phyloP scores from a whole-genome alignment of 2,888 invertebrate species.

The Koerneria pararmatus region DNA sequence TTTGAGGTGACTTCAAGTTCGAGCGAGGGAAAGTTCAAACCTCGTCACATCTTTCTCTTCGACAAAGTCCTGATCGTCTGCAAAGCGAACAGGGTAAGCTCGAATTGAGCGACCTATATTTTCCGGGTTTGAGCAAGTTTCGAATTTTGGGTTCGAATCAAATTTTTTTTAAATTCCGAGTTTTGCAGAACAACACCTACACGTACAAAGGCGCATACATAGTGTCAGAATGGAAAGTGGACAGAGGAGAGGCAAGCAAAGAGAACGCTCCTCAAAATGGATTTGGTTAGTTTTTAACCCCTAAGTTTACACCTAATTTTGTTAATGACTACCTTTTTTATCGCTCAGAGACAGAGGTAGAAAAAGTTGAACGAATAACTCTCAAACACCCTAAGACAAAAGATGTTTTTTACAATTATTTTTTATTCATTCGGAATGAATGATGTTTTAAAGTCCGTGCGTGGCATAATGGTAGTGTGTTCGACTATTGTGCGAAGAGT shows the following conservation, averaged over 20 bases:
- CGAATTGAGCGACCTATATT: conserved; percentile 23
- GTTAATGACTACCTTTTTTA: background rate
- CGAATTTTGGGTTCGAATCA: background rate
- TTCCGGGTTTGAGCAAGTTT: conserved; percentile 23
- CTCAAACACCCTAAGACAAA: too few species aligned
- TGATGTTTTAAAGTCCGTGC: too few species aligned
- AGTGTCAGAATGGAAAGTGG: conserved; percentile 36
- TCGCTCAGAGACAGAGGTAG: background rate
- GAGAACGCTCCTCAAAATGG: conserved; percentile 8
- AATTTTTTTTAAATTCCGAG: background rate
- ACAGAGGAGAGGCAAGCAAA: conserved; percentile 15
- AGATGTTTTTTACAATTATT: too few species aligned
- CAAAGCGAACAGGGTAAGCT: conserved; percentile 64
- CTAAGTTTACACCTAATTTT: background rate
- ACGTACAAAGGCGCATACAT: conserved; percentile 46
- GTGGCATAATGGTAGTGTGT: too few species aligned
- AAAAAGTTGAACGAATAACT: too few species aligned
- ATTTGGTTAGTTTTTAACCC: background rate
- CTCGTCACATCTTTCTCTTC: conserved; percentile 88
- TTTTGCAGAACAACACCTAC: conserved; percentile 37
- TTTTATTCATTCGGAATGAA: too few species aligned
- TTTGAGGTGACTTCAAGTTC: conserved; percentile 28
- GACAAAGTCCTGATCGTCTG: conserved; percentile 93
- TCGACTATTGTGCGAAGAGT: too few species aligned
- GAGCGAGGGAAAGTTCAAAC: conserved; percentile 38